A percentile compares a stretch with the other conserved stretches of the same genome.
phyloP scores from a whole-genome alignment of 2,797 vertebrate species.

The Octomys mimax region DNA sequence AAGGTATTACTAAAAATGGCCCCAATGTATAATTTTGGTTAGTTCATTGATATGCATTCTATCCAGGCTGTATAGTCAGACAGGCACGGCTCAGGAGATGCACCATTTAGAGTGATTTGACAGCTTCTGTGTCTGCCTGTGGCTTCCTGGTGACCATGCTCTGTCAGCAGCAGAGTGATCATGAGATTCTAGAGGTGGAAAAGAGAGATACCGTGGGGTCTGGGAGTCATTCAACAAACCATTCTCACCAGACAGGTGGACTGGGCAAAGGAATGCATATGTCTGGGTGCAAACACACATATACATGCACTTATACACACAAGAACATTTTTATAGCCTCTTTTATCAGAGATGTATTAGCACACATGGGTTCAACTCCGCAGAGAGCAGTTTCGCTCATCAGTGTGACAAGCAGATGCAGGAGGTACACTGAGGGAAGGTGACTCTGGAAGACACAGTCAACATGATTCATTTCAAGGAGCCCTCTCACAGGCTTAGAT shows the following conservation, averaged over 20 bases:
- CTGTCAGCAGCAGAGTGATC: background rate
- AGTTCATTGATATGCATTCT: background rate
- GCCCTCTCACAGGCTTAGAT: background rate
- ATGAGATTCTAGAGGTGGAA: background rate
- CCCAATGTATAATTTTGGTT: background rate
- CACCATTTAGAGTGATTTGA: background rate
- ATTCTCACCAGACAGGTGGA: background rate
- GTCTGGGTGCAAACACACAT: background rate
- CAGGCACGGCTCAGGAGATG: background rate
- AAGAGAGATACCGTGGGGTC: background rate
- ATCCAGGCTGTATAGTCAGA: background rate
- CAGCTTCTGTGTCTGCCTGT: background rate
- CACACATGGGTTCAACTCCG: background rate
- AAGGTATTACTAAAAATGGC: background rate
- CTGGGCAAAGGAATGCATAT: background rate
- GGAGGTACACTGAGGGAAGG: background rate
- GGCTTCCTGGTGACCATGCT: background rate
- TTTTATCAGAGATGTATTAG: background rate
- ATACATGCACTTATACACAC: background rate
- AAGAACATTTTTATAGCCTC: background rate
- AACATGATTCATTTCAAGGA: background rate
- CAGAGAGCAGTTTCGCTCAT: background rate
- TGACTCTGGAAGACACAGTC: background rate
- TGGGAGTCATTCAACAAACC: background rate
- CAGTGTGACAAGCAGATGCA: background rate